Base-by-base conservation (phyloP, 2,797 vertebrate species). In the Leptoclinus maculatus region DNA sequence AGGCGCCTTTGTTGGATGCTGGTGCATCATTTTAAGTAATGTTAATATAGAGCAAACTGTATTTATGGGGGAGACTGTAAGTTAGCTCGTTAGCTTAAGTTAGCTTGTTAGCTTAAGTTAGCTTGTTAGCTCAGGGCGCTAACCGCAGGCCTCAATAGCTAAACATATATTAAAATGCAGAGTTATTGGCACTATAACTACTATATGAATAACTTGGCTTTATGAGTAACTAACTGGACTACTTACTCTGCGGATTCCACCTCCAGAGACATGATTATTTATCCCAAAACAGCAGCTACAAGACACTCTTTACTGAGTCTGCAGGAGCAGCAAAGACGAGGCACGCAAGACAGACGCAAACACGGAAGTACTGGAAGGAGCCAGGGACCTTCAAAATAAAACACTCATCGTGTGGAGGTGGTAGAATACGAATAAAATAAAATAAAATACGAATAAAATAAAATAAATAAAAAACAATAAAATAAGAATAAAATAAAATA, bases 221-320 rank as follows among this genome's bases (percentile, higher is more conserved):
- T 4, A 3, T 1, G 2, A 2, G 0, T 8, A 3, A 36, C 2
- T 29, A 14, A 9, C 10, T 0, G 7, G 2, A 41, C 1, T 12
- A 95, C 95, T 96, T 81, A 96, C 95, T 95, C 95, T 56, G 95
- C 94, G 3, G 95, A 96, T 88, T 96, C 95, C 57, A 96, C 94
- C 85, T 96, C 95, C 78, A 96, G 68, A 90, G 95, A 96, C 95
- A 96, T 96, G 83, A 7, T 88, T 87, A 64, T 78, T 86, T 85
- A 71, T 66, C 12, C 69, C 0, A 38, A 74, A 79, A 80, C n/a
- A 73, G 63, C 1, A 11, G 47, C 43, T 0, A 56, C 25, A 39
- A 73, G 7, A 32, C 56, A 58, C 60, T 71, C 1, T 4, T 53
- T 25, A 53, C 51, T 0, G 2, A 66, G 12, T 69, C 47, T 63